Percentiles rank a stretch among this genome's conserved stretches.
These are phyloP conservation scores for Reticulitermes lucifugus DNA, from an alignment of 2,888 invertebrate genomes.

Conservation along the genomic window DNA sequence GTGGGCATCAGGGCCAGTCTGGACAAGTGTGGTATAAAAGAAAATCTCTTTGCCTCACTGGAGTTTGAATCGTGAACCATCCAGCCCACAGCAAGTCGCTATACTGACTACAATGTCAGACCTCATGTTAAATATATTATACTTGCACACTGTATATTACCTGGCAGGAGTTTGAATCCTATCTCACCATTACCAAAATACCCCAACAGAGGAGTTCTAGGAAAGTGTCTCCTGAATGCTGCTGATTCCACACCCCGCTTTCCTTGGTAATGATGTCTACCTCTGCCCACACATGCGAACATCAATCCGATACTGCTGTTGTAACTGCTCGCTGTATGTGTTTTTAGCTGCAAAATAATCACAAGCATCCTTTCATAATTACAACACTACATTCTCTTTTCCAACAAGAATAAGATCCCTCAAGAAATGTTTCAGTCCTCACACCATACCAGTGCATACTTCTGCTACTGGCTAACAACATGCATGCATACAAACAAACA, in stretches of 20 bases:
- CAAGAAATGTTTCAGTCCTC: no score
- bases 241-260: constrained; percentile 61
- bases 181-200: constrained; percentile 65
- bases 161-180: constrained; percentile 59
- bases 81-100: no score
- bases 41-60: no score
- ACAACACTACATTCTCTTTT: background rate
- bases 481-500: no score
- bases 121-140: background rate
- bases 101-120: background rate
- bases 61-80: no score
- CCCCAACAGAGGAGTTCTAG: constrained; percentile 63
- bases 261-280: constrained; percentile 56
- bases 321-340: background rate
- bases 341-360: constrained; percentile 19
- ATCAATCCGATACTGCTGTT: constrained; percentile 60
- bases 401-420: no score
- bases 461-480: no score
- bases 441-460: no score
- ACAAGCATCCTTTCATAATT: background rate
- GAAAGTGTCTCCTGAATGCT: constrained; percentile 62
- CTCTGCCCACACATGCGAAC: constrained; percentile 64
- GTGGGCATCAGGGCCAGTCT: no score
- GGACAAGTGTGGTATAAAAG: no score
- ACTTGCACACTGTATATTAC: background rate